These are phyloP conservation scores for Carabus problematicus DNA, from an alignment of 2,888 invertebrate genomes.

Conservation along the genomic window DNA sequence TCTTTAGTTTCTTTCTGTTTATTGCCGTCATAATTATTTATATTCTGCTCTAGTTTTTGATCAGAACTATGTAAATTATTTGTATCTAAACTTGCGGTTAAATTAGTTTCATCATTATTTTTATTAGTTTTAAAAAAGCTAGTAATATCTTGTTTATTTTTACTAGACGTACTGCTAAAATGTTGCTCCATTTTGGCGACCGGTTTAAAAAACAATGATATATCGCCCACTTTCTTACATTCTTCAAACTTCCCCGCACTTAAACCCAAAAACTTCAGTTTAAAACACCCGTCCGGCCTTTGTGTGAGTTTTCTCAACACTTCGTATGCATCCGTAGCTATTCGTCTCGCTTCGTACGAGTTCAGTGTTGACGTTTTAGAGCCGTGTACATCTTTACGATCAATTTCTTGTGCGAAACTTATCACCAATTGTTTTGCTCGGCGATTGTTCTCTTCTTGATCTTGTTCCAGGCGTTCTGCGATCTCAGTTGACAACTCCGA, in stretches of 20 bases:
- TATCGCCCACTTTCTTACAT: slow-evolving; percentile 64
- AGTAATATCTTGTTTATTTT: neutral
- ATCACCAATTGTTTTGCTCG: slow-evolving; percentile 81
- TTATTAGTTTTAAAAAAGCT: slow-evolving; percentile 1
- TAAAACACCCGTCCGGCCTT: slow-evolving; percentile 54
- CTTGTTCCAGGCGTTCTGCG: slow-evolving; percentile 80
- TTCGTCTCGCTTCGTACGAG: slow-evolving; percentile 71
- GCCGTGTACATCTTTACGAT: slow-evolving; percentile 65
- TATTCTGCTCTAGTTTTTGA: neutral
- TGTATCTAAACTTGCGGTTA: too few relatives aligned
- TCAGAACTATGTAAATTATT: too few relatives aligned
- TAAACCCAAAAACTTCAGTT: slow-evolving; percentile 76
- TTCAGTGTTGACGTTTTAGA: slow-evolving; percentile 70
- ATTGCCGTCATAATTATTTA: too few relatives aligned
- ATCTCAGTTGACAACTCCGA: slow-evolving; percentile 82
- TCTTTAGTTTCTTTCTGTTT: neutral
- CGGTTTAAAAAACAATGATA: slow-evolving; percentile 66
- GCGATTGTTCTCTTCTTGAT: slow-evolving; percentile 81
- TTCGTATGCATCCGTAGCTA: slow-evolving; percentile 71
- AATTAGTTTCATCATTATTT: slow-evolving; percentile 7
- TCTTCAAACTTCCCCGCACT: slow-evolving; percentile 82
- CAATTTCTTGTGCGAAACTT: slow-evolving; percentile 68
- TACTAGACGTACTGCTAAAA: neutral
- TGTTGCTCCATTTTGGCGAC: slow-evolving; percentile 42
- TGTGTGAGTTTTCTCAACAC: slow-evolving; percentile 66